These are phyloP conservation scores for Chaetophractus vellerosus DNA, from an alignment of 2,797 vertebrate genomes.

Conservation along the genomic window DNA sequence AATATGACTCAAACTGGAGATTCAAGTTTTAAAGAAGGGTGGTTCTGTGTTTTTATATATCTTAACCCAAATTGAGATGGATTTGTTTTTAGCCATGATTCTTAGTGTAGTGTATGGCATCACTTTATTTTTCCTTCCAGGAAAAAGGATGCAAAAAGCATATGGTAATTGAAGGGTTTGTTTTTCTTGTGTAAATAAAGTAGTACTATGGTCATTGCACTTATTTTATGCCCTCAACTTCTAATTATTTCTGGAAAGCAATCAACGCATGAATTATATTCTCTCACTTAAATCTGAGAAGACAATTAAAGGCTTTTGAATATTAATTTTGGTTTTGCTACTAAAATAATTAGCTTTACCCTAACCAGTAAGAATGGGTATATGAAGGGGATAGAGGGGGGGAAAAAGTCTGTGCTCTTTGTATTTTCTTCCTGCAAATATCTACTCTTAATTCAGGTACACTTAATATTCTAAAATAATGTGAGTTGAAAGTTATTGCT, in stretches of 20 bases:
- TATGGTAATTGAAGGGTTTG: conserved; percentile 78
- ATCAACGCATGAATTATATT: conserved; percentile 64
- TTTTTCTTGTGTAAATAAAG: conserved; percentile 63
- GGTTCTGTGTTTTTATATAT: neutral
- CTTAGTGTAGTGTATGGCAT: conserved; percentile 60
- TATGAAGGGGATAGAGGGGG: neutral
- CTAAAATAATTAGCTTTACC: conserved; percentile 58
- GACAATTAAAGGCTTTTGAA: neutral
- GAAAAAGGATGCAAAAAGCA: conserved; percentile 86
- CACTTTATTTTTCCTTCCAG: conserved; percentile 82
- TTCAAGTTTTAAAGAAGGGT: conserved; percentile 21
- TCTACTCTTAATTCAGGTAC: neutral
- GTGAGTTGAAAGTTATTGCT: conserved; percentile 28
- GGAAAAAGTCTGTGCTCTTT: neutral
- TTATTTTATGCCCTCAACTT: conserved; percentile 9
- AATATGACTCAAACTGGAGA: neutral
- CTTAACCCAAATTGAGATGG: conserved; percentile 10
- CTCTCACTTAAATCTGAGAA: neutral
- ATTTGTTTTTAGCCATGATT: neutral
- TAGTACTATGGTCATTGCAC: conserved; percentile 40
- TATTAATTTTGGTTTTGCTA: conserved; percentile 53
- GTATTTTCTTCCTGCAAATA: conserved; percentile 40
- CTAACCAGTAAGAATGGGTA: conserved; percentile 9
- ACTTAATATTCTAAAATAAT: conserved; percentile 21
- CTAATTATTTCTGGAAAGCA: conserved; percentile 33